Evolutionary conservation across 2,113 vertebrate species (phyloP).

Genomic region (Ameiurus melas): DNA sequence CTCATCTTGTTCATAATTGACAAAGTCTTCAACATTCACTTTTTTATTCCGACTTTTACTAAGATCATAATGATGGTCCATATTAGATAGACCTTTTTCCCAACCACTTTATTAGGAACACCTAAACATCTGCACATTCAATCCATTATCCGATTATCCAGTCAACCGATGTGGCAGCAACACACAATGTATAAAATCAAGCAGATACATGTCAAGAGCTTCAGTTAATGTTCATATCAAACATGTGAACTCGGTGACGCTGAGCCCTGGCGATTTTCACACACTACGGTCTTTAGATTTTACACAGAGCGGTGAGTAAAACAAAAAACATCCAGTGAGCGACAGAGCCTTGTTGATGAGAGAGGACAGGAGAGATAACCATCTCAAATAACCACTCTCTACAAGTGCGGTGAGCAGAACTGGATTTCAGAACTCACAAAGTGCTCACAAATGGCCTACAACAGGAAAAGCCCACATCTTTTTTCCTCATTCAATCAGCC

Average conservation of each 20-base stretch:
- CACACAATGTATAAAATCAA: not conserved
- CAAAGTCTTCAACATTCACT: not conserved
- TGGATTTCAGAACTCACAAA: not conserved
- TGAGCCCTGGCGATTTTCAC: not conserved
- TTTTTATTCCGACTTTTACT: not conserved
- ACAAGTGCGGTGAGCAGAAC: not conserved
- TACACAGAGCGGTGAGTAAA: not conserved
- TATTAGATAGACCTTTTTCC: not conserved
- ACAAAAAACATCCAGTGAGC: not conserved
- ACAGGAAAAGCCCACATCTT: not conserved
- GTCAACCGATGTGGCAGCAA: not conserved
- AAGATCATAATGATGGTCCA: not conserved
- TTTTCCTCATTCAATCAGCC: not conserved
- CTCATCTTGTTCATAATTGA: not conserved
- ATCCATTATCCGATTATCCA: not conserved
- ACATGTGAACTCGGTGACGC: not conserved
- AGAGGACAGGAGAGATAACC: not conserved
- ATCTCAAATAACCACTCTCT: not conserved
- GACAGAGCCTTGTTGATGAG: not conserved
- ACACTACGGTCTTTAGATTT: not conserved
- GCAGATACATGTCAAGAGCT: not conserved
- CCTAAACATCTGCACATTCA: not conserved
- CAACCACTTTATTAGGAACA: not conserved
- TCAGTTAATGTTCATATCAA: not conserved
- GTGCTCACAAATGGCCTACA: not conserved